phyloP scores from a whole-genome alignment of 2,113 vertebrate species.

The Menura novaehollandiae region DNA sequence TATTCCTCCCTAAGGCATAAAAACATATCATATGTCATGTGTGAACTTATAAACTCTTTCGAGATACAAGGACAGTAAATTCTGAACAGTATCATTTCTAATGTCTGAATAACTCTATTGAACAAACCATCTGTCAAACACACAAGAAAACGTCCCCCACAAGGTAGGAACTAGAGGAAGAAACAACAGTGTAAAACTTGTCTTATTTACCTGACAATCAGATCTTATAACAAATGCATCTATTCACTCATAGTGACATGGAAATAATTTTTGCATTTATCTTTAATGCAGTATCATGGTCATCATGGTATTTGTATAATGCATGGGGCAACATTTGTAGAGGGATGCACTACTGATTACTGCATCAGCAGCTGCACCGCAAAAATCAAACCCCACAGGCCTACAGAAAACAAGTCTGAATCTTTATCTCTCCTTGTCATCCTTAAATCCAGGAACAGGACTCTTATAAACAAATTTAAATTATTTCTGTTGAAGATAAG shows the following conservation, averaged over 20 bases:
- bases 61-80: not conserved
- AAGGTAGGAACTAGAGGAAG: not conserved
- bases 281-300: not conserved
- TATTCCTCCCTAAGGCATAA: not conserved
- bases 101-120: not conserved
- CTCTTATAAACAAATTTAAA: rapidly evolving
- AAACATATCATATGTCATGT: not conserved
- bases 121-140: not conserved
- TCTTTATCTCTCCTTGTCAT: not conserved
- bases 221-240: not conserved
- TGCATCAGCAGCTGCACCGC: not conserved
- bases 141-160: not conserved
- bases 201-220: not conserved
- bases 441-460: not conserved
- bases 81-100: not conserved
- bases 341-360: not conserved
- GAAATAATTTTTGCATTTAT: not conserved
- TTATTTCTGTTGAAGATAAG: not conserved
- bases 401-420: not conserved
- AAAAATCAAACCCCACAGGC: not conserved
- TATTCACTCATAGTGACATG: not conserved
- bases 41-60: not conserved
- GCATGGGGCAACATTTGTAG: not conserved
- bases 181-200: not conserved
- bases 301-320: not conserved